Evolutionary conservation across 2,888 invertebrate species (phyloP).

Genomic region (Automeris io): DNA sequence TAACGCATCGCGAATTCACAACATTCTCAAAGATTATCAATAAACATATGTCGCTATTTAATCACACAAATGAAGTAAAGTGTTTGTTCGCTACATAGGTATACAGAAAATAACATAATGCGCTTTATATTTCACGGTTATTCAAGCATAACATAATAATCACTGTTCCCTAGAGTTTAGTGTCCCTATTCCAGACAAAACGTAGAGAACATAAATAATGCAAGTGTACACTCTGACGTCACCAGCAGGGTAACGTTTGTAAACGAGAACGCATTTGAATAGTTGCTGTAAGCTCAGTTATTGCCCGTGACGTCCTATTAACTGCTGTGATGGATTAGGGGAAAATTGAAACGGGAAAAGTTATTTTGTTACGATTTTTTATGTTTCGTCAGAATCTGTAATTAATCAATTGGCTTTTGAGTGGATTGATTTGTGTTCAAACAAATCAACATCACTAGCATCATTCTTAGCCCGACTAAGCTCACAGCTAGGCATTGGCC

Average conservation of each 20-base stretch:
- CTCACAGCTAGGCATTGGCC: no score
- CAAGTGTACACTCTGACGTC: slow-evolving; percentile 58
- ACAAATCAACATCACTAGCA: no score
- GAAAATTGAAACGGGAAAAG: slow-evolving; percentile 6
- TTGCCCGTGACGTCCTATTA: slow-evolving; percentile 22
- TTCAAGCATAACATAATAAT: slow-evolving; percentile 8
- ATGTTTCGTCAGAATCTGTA: neutral
- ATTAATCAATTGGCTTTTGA: neutral
- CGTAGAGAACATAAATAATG: slow-evolving; percentile 61
- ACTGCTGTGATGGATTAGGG: slow-evolving; percentile 21
- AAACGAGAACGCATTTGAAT: slow-evolving; percentile 11
- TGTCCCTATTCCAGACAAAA: slow-evolving; percentile 34
- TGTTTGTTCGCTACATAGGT: no score
- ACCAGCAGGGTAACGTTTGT: slow-evolving; percentile 33
- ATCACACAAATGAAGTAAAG: no score
- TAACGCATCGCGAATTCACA: no score
- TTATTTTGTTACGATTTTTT: slow-evolving; percentile 1
- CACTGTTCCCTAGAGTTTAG: slow-evolving; percentile 7
- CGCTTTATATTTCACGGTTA: slow-evolving; percentile 7
- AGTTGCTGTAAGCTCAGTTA: slow-evolving; percentile 9
- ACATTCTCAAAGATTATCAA: no score
- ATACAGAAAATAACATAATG: neutral
- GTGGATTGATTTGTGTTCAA: no score
- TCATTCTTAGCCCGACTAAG: no score
- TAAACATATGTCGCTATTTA: no score